Evolutionary conservation across 2,797 vertebrate genomes (phyloP).

Genomic region (Enoplosus armatus): DNA sequence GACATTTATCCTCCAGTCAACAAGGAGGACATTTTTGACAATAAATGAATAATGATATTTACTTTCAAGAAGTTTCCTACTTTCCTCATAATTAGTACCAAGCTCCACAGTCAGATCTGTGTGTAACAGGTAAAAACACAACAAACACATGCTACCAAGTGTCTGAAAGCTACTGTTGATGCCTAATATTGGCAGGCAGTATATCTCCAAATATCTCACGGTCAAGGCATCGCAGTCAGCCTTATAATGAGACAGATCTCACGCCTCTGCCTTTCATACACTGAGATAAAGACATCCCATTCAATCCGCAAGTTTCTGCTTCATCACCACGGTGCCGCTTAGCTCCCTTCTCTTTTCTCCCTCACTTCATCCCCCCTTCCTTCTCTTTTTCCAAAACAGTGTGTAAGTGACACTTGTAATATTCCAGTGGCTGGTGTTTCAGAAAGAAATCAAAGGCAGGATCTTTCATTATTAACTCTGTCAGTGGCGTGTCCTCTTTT

Average conservation of each 20-base stretch:
- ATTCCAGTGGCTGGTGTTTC: conserved; percentile 87
- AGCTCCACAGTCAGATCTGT: neutral
- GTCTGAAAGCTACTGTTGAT: conserved; percentile 32
- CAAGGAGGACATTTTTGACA: neutral
- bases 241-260: conserved; percentile 56
- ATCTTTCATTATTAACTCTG: conserved; percentile 92
- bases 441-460: conserved; percentile 86
- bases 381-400: conserved; percentile 80
- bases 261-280: conserved; percentile 53
- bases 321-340: conserved; percentile 46
- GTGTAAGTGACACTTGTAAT: conserved; percentile 90
- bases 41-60: neutral
- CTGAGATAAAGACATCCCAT: conserved; percentile 68
- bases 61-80: neutral
- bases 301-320: conserved; percentile 67
- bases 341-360: conserved; percentile 37
- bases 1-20: neutral
- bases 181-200: conserved; percentile 46
- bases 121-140: conserved; percentile 12
- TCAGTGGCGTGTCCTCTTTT: conserved; percentile 87
- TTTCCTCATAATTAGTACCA: neutral
- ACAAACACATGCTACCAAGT: conserved; percentile 9
- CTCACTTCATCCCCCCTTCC: conserved; percentile 56
- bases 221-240: conserved; percentile 55
- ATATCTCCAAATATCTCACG: conserved; percentile 52